Evolutionary conservation across 2,888 invertebrate genomes (phyloP), one percentile per base, ranked within the genome.

Genomic region (Torymus texanus): DNA sequence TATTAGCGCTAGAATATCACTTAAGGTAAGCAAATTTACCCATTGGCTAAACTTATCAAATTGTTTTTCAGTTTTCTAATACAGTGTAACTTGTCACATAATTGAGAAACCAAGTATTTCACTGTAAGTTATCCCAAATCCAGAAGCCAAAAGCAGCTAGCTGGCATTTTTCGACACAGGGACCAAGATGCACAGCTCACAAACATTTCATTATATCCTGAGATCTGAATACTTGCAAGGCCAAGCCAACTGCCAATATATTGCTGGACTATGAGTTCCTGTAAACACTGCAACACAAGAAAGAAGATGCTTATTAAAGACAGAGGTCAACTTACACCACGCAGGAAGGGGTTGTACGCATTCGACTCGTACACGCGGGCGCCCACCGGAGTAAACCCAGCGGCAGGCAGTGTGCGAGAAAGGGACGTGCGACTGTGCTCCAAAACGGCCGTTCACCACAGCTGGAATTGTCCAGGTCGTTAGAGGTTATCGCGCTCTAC

Each of bases 111-210:
- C 14, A n/a, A 11, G 2, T 12, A 16, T 61, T 55, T 62, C 29
- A 1, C 29, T 56, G 21, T 16, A 8, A 76, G 61, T 84, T 87
- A 88, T 86, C 88, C 88, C 82, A 88, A 86, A 82, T 88, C 88
- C 84, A 87, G 85, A 74, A 88, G 84, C 85, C 87, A 87, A 79
- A 87, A 87, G 78, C 86, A 85, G 81, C 85, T 88, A 77, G 85
- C 85, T 84, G 88, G 85, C 88, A 88, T 88, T 83, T 81, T 88
- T 85, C 59, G 78, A 81, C 70, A 18, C 41, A 29, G 61, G 21
- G 62, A 16, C 14, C 24, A 11, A 53, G n/a, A 75, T 76, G 11
- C 83, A 82, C 68, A 84, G 71, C 53, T 71, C 21, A 68, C n/a
- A 58, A 73, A 75, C 75, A 80, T 74, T 53, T 76, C 75, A 78